Evolutionary conservation across 2,113 vertebrate species (phyloP).

Genomic region (Poecilia latipinna): DNA sequence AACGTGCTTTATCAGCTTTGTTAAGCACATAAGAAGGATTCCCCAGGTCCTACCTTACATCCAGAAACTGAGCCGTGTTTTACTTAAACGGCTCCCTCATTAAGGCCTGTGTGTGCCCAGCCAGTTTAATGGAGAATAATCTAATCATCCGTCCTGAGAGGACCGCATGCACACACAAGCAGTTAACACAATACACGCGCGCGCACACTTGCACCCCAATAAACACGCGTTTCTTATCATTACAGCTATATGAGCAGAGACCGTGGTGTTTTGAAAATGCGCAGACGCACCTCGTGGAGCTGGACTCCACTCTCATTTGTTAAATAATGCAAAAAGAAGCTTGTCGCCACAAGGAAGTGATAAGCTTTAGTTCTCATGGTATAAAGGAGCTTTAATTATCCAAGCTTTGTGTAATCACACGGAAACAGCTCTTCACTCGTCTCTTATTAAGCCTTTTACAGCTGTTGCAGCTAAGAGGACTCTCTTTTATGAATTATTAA

Average conservation of each 20-base stretch:
- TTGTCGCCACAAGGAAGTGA: constrained; percentile 67
- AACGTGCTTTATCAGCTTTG: constrained; percentile 53
- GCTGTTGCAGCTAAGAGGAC: constrained; percentile 62
- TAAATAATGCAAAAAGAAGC: constrained; percentile 71
- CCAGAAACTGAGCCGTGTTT: constrained; percentile 45
- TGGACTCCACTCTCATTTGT: constrained; percentile 49
- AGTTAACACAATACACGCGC: constrained; percentile 5
- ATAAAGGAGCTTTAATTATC: constrained; percentile 75
- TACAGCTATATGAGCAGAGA: constrained; percentile 33
- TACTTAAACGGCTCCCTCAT: constrained; percentile 58
- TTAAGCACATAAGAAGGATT: constrained; percentile 51
- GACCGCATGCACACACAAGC: constrained; percentile 19
- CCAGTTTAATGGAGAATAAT: constrained; percentile 58
- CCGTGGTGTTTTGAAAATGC: constrained; percentile 7
- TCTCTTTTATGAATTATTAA: constrained; percentile 72
- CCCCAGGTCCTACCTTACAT: constrained; percentile 43
- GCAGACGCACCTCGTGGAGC: constrained; percentile 27
- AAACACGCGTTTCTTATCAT: constrained; percentile 3
- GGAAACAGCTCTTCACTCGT: constrained; percentile 69
- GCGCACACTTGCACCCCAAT: background rate
- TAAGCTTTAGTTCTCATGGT: constrained; percentile 65
- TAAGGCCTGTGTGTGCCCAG: constrained; percentile 60
- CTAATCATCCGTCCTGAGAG: constrained; percentile 62
- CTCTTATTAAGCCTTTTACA: constrained; percentile 73
- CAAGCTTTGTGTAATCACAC: constrained; percentile 70